phyloP scores from a whole-genome alignment of 37 sponge, comb jelly and placozoan species.

The Dysidea cf. avara region DNA sequence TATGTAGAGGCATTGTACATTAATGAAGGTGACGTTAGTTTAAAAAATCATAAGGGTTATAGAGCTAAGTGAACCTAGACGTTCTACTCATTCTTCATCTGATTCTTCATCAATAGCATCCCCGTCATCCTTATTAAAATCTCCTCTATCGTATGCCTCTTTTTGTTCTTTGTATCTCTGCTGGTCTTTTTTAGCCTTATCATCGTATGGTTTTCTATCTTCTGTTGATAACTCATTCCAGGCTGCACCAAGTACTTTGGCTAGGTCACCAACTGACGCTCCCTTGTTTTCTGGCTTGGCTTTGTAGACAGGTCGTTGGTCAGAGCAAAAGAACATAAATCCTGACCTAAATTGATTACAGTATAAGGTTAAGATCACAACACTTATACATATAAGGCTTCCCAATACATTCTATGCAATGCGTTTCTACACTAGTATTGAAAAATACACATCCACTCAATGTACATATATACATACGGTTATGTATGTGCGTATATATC shows the following conservation, averaged over 20 bases:
- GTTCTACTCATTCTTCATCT: slow-evolving; percentile 8
- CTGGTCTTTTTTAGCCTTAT: slow-evolving; percentile 58
- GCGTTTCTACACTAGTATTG: too few relatives aligned
- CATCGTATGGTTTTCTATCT: slow-evolving; percentile 68
- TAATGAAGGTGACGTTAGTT: too few relatives aligned
- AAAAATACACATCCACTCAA: background rate
- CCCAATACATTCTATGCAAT: too few relatives aligned
- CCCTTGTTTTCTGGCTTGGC: slow-evolving; percentile 41
- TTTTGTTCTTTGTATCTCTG: slow-evolving; percentile 71
- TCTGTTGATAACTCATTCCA: slow-evolving; percentile 63
- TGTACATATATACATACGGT: too few relatives aligned
- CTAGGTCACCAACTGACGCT: slow-evolving; percentile 62
- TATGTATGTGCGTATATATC: too few relatives aligned
- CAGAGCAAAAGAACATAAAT: slow-evolving; percentile 71
- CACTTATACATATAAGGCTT: too few relatives aligned
- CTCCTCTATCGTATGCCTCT: slow-evolving; percentile 26
- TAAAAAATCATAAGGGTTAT: background rate
- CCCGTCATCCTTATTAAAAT: slow-evolving; percentile 12
- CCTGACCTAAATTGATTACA: slow-evolving; percentile 52
- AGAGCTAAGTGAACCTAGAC: background rate
- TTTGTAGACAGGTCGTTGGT: slow-evolving; percentile 60
- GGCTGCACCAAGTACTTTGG: slow-evolving; percentile 75
- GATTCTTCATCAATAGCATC: slow-evolving; percentile 37
- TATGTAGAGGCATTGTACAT: too few relatives aligned
- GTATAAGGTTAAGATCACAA: background rate